A percentile compares a stretch with the other conserved stretches of the same genome.
phyloP scores from a whole-genome alignment of 2,113 vertebrate genomes.

The Agapornis roseicollis region DNA sequence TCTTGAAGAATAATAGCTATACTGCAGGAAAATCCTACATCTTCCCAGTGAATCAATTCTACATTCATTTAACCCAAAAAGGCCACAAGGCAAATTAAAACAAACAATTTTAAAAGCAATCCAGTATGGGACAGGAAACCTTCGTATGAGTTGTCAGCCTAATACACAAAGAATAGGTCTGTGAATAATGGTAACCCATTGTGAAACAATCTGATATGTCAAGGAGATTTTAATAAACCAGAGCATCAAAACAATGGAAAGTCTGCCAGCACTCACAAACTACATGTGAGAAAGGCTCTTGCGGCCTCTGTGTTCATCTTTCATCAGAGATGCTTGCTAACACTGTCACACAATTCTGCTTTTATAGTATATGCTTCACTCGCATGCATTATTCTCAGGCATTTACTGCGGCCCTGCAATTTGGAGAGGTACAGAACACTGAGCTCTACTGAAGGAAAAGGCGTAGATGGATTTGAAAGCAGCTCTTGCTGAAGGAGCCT shows the following conservation, averaged over 20 bases:
- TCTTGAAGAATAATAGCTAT: not conserved
- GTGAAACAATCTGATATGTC: slow-evolving; percentile 9
- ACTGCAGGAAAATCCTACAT: not conserved
- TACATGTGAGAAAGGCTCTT: not conserved
- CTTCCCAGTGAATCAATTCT: not conserved
- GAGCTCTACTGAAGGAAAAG: not conserved
- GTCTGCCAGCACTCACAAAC: not conserved
- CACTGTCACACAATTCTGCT: not conserved
- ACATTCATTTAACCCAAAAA: not conserved
- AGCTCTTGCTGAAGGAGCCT: slow-evolving; percentile 34
- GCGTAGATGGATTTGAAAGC: slow-evolving; percentile 23
- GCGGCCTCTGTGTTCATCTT: not conserved
- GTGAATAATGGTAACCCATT: not conserved
- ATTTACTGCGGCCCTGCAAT: slow-evolving; percentile 4
- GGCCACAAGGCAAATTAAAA: not conserved
- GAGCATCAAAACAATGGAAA: not conserved
- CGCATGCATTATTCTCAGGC: not conserved
- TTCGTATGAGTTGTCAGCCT: not conserved
- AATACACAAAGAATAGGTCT: not conserved
- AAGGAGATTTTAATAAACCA: not conserved
- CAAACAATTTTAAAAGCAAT: not conserved
- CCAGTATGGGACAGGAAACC: not conserved
- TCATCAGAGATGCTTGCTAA: slow-evolving; percentile 28
- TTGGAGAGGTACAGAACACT: slow-evolving; percentile 1
- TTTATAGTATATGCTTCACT: not conserved